phyloP scores from a whole-genome alignment of 2,113 vertebrate species.

The Pangasianodon gigas region DNA sequence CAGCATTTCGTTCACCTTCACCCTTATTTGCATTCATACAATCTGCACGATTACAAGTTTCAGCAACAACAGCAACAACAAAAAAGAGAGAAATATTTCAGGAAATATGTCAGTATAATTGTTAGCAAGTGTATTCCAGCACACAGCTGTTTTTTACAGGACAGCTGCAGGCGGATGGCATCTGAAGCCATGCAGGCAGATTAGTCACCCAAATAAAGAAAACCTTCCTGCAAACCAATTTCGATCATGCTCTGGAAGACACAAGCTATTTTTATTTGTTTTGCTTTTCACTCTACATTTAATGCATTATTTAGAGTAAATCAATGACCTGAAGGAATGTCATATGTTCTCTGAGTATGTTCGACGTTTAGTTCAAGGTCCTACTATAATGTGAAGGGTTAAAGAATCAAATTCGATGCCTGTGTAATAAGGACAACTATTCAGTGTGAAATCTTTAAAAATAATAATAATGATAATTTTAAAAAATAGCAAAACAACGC shows the following conservation, averaged over 20 bases:
- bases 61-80: slow-evolving; percentile 28
- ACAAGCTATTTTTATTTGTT: neutral
- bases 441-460: neutral
- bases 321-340: neutral
- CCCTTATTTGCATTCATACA: slow-evolving; percentile 72
- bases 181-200: neutral
- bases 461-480: neutral
- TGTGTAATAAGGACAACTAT: neutral
- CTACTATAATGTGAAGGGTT: neutral
- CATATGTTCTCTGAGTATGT: neutral
- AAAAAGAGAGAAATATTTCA: neutral
- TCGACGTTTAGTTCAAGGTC: neutral
- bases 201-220: neutral
- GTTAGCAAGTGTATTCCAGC: neutral
- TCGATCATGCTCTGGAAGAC: neutral
- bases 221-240: neutral
- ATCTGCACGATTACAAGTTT: slow-evolving; percentile 53
- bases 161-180: neutral
- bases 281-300: neutral
- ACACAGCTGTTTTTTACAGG: neutral
- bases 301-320: slow-evolving; percentile 1
- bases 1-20: slow-evolving; percentile 70
- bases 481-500: neutral
- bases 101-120: neutral
- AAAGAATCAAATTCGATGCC: neutral